Conservation (phyloP, 2,888 invertebrate genomes). For the Sclerodermus sp. region DNA sequence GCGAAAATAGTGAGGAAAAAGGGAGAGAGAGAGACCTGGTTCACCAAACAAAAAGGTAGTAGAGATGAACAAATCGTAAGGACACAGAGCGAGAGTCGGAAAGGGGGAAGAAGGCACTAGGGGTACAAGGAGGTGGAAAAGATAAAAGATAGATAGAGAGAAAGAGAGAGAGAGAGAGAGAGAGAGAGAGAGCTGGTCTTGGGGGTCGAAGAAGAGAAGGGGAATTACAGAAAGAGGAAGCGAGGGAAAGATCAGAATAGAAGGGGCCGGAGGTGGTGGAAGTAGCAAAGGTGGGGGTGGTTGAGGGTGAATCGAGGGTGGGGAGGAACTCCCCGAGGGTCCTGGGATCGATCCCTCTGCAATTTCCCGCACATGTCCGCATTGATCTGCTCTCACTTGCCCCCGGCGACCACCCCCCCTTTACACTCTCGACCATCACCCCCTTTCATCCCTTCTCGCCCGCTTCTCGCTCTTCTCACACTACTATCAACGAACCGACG, state of each 20-base stretch:
- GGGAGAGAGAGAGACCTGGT: no score
- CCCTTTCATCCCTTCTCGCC: slow-evolving; percentile 18
- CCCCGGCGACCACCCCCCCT: slow-evolving; percentile 40
- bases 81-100: no score
- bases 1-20: no score
- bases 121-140: slow-evolving; percentile 12
- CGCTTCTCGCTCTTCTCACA: slow-evolving; percentile 10
- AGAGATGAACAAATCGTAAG: no score
- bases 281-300: slow-evolving; percentile 22
- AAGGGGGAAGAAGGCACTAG: slow-evolving; percentile 4
- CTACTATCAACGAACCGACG: not conserved
- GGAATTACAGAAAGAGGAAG: slow-evolving; percentile 6
- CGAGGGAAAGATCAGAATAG: no score
- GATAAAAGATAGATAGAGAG: not conserved
- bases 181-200: no score
- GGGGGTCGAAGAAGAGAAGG: not conserved
- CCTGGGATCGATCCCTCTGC: slow-evolving; percentile 55
- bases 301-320: slow-evolving; percentile 26
- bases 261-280: slow-evolving; percentile 14
- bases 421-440: slow-evolving; percentile 35
- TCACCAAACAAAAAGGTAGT: no score
- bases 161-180: not conserved
- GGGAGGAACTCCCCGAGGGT: slow-evolving; percentile 44
- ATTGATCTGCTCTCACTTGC: slow-evolving; percentile 56
- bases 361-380: slow-evolving; percentile 58